phyloP scores from a whole-genome alignment of 2,797 vertebrate genomes.

The Lerista edwardsae region DNA sequence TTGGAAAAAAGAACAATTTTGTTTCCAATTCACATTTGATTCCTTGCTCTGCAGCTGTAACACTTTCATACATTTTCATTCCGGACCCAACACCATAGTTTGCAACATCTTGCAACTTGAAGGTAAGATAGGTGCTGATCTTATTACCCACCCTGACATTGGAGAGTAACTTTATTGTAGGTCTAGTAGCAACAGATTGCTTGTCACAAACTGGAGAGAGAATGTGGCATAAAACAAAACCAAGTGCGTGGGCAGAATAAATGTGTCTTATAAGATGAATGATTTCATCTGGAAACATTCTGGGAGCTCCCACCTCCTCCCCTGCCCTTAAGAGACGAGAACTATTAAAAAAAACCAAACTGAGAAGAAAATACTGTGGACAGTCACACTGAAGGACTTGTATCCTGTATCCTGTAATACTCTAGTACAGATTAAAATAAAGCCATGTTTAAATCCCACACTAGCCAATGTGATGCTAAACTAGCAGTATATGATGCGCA shows the following conservation, averaged over 20 bases:
- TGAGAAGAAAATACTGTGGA: slow-evolving; percentile 20
- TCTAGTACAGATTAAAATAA: not conserved
- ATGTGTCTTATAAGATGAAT: slow-evolving; percentile 44
- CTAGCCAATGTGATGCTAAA: not conserved
- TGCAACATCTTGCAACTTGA: slow-evolving; percentile 13
- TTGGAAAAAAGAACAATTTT: not conserved
- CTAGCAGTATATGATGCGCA: not conserved
- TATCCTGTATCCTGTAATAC: not conserved
- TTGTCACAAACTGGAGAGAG: not conserved
- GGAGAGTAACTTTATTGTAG: slow-evolving; percentile 44
- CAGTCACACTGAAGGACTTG: not conserved
- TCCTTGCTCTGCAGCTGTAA: not conserved
- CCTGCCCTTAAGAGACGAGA: not conserved
- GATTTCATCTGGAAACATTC: slow-evolving; percentile 25
- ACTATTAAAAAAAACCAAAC: slow-evolving; percentile 19
- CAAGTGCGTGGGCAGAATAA: slow-evolving; percentile 34
- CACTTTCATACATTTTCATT: not conserved
- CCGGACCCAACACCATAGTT: not conserved
- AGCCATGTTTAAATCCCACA: not conserved
- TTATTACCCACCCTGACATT: slow-evolving; percentile 39
- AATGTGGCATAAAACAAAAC: slow-evolving; percentile 25
- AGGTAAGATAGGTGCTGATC: not conserved
- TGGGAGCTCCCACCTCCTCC: slow-evolving; percentile 27
- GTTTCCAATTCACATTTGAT: not conserved
- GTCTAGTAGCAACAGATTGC: slow-evolving; percentile 28